Conservation (phyloP, 2,888 invertebrate species). For the Sesia bembeciformis region DNA sequence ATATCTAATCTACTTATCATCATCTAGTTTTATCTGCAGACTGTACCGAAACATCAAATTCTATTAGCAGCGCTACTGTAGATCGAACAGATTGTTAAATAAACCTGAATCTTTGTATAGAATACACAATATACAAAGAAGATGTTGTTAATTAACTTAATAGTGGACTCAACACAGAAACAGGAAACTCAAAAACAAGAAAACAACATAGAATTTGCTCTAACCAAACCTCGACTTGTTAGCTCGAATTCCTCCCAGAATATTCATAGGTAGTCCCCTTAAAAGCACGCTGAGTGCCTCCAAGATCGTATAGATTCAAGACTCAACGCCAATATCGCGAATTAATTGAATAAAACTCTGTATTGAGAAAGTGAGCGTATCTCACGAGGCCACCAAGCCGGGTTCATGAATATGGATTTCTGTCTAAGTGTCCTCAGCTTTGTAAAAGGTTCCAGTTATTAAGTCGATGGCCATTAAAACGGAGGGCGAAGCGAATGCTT, state of each 20-base stretch:
- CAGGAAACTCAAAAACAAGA: neutral
- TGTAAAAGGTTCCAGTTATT: constrained; percentile 47
- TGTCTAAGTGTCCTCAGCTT: constrained; percentile 41
- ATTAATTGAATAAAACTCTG: constrained; percentile 67
- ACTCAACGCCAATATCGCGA: constrained; percentile 38
- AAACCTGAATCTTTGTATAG: too few relatives aligned
- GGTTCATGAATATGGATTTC: constrained; percentile 62
- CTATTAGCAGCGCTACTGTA: too few relatives aligned
- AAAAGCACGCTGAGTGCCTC: constrained; percentile 20
- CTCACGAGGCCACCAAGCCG: constrained; percentile 6
- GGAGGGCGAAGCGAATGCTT: constrained; percentile 12
- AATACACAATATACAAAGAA: too few relatives aligned
- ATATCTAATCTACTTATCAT: too few relatives aligned
- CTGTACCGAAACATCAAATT: too few relatives aligned
- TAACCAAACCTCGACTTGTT: constrained; percentile 15
- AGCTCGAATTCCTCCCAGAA: constrained; percentile 24
- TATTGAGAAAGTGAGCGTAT: constrained; percentile 25
- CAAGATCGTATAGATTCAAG: constrained; percentile 20
- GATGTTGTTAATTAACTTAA: too few relatives aligned
- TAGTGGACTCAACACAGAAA: neutral
- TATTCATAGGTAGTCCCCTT: constrained; percentile 34
- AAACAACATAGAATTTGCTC: neutral
- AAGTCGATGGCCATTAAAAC: constrained; percentile 37
- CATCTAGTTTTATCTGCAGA: too few relatives aligned
- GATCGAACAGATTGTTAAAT: too few relatives aligned